These are phyloP conservation scores for Fopius arisanus DNA, from an alignment of 1,140 invertebrate genomes.

Conservation along the genomic window DNA sequence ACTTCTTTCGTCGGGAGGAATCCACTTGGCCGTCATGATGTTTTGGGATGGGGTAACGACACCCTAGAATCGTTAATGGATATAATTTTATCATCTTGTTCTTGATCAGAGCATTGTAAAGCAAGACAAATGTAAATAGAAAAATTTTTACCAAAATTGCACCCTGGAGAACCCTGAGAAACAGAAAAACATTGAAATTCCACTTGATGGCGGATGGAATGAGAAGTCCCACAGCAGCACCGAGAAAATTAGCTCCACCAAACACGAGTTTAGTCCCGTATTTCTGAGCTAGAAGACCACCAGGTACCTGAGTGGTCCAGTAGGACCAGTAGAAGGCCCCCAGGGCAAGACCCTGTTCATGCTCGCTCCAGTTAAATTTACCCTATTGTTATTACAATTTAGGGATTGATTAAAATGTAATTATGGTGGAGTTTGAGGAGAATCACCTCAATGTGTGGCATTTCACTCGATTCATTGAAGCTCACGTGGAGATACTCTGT, in stretches of 20 bases:
- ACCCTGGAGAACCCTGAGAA: conserved; percentile 77
- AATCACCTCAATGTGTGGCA: not conserved
- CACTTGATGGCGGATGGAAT: conserved; percentile 73
- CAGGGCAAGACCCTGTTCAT: conserved; percentile 72
- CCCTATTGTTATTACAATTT: conserved; percentile 39
- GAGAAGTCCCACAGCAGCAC: conserved; percentile 73
- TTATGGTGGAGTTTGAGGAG: too few relatives aligned
- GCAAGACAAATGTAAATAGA: not conserved
- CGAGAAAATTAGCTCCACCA: conserved; percentile 73
- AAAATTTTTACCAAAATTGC: conserved; percentile 70
- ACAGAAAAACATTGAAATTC: conserved; percentile 70
- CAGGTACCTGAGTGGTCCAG: conserved; percentile 77
- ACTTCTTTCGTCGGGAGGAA: conserved; percentile 81
- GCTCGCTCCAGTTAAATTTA: conserved; percentile 75
- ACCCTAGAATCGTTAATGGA: conserved; percentile 68
- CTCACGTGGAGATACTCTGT: not conserved
- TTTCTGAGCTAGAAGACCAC: conserved; percentile 74
- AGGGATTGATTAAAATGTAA: not conserved
- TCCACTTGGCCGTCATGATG: conserved; percentile 83
- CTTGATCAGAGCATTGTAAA: not conserved
- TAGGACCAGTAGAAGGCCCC: conserved; percentile 81
- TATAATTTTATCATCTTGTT: not conserved
- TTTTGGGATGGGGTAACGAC: conserved; percentile 85
- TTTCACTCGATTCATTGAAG: not conserved
- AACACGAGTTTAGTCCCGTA: conserved; percentile 79